These are phyloP conservation scores for Druceiella hillmani DNA, from an alignment of 2,888 invertebrate species.

Conservation along the genomic window DNA sequence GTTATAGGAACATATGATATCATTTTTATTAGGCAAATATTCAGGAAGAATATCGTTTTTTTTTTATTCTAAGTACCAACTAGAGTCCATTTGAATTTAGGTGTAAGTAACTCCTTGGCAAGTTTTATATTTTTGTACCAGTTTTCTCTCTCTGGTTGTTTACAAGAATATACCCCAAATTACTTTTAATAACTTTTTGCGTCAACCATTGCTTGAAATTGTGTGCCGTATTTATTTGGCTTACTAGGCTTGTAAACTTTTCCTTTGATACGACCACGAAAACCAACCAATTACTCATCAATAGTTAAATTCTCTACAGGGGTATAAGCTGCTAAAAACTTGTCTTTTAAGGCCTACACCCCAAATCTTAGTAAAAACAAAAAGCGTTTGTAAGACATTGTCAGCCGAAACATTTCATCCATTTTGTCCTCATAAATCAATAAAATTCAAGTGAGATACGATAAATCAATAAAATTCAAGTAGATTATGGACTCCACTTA, in stretches of 20 bases:
- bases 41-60: slow-evolving; percentile 18
- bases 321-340: too few species aligned
- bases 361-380: slow-evolving; percentile 7
- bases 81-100: slow-evolving; percentile 11
- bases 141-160: slow-evolving; percentile 12
- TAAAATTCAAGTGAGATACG: slow-evolving; percentile 18
- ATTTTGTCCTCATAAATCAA: slow-evolving; percentile 24
- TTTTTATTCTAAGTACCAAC: slow-evolving; percentile 20
- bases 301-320: too few species aligned
- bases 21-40: slow-evolving; percentile 17
- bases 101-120: slow-evolving; percentile 9
- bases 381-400: slow-evolving; percentile 13
- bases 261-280: too few species aligned
- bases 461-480: too few species aligned
- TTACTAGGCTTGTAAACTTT: too few species aligned
- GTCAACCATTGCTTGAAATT: too few species aligned
- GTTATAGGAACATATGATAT: too few species aligned
- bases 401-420: slow-evolving; percentile 20
- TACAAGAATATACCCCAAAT: slow-evolving; percentile 8
- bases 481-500: too few species aligned
- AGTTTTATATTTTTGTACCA: slow-evolving; percentile 13
- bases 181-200: too few species aligned
- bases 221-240: too few species aligned
- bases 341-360: slow-evolving; percentile 13
- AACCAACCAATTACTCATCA: too few species aligned